Base-by-base conservation (phyloP, 2,797 vertebrate species). In the Mastacembelus armatus region DNA sequence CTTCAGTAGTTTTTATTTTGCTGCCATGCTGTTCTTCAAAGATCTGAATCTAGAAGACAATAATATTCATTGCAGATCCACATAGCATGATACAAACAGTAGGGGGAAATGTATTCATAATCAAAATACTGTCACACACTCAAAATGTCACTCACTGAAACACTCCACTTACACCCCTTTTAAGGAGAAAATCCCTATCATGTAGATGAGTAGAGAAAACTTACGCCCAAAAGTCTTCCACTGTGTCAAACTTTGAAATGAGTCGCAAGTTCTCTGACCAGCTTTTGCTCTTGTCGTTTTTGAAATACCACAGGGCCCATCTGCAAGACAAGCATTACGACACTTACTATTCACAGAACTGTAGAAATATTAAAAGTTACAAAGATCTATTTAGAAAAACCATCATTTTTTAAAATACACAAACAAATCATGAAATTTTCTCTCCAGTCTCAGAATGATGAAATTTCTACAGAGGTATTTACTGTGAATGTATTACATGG, bases 161-260 rank as follows among this genome's bases (percentile, higher is more conserved):
- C 1, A 0, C 16, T 18, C 10, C 8, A 30, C 7, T 39, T n/a
- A 35, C 10, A 38, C 9, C 2, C 11, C 2, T 11, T 12, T 36
- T 16, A 10, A 3, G 22, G 12, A 38, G 10, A 36, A 36, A 47
- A 35, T 21, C 10, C 29, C 16, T n/a, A n/a, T n/a, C n/a, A n/a
- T n/a, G n/a, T n/a, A n/a, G 9, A 64, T 45, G 7, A 39, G 3
- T 5, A 11, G n/a, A 58, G 29, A 44, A 80, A 32, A 92, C 94
- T 91, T 93, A 95, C 94, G 94, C 94, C 94, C 94, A 95, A 80
- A 95, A 95, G 84, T 95, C 94, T 80, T 95, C 94, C 79, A 95
- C 94, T 55, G 94, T 95, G 85, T 94, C 94, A 89, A 95, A 95
- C 73, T 94, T 94, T 66, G 93, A 93, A 80, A 95, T 95, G 73